Base-by-base conservation (phyloP, 2,888 invertebrate species). In the Euphydryas editha region DNA sequence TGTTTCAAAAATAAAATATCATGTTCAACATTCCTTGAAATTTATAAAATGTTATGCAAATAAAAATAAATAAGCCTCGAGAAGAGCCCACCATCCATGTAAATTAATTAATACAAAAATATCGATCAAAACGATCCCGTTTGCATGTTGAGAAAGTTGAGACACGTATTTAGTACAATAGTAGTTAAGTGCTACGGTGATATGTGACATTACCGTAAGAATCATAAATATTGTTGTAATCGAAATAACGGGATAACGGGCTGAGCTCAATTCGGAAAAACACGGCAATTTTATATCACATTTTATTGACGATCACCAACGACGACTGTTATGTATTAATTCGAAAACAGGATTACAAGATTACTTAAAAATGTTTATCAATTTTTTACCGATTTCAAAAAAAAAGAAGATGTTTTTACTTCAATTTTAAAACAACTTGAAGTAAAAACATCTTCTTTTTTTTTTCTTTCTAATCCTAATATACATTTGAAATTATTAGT, bases 211-310 rank as follows among this genome's bases (percentile, higher is more conserved):
- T 62, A 67, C 59, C 46, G 55, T 59, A 59, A 62, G 21, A 20
- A n/a, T 39, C 57, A 67, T 70, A 62, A 68, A 68, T 68, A 70
- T 63, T 62, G 62, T 51, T 55, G 42, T 55, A 66, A 72, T 64
- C 61, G 65, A 65, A 56, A 59, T 64, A 58, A 68, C 60, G 59
- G 67, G 57, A 62, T 65, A 71, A 70, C 70, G 71, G 71, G 63
- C 68, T 69, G 68, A 60, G 61, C 73, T 72, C 70, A 59, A 69
- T 73, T 62, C 56, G 18, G n/a, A 66, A 18, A 36, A 62, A 68
- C 65, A 65, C 57, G 21, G 59, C 62, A 62, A 64, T 62, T 62
- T 64, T 59, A 66, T 57, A 67, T 59, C 62, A 63, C 44, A 58
- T 56, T 69, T 61, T 69, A 67, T 64, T 54, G 61, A 59, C 62